phyloP scores from a whole-genome alignment of 2,888 invertebrate species.

The Hypercompe scribonia region DNA sequence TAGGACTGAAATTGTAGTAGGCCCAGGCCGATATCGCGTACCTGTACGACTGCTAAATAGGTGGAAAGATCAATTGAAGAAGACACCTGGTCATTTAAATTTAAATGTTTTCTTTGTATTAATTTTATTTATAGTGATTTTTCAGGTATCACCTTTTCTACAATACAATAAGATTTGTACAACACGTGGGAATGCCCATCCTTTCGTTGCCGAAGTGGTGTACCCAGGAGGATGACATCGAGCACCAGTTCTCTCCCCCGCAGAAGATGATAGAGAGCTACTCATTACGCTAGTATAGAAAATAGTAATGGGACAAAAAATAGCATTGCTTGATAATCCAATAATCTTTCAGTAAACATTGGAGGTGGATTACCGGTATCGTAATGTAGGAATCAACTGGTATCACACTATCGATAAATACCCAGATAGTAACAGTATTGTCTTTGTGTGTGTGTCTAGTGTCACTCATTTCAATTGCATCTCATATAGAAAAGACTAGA shows the following conservation, averaged over 20 bases:
- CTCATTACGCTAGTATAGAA: not conserved
- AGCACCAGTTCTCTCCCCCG: not conserved
- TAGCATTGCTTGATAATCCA: not conserved
- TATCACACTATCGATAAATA: not conserved
- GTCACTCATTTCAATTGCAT: not conserved
- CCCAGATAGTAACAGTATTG: not conserved
- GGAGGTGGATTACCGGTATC: not conserved
- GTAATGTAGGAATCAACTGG: not conserved
- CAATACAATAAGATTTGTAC: not conserved
- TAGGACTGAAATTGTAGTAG: no score
- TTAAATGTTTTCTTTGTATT: no score
- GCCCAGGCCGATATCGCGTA: not conserved
- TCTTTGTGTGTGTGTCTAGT: no score
- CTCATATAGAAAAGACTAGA: not conserved
- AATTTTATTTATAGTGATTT: no score
- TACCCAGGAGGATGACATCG: not conserved
- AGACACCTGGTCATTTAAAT: no score
- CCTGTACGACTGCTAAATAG: not conserved
- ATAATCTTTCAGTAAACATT: not conserved
- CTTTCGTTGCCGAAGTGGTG: not conserved
- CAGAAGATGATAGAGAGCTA: not conserved
- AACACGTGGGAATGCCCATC: no score
- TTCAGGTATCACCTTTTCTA: not conserved
- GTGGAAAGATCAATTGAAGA: no score
- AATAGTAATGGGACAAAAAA: not conserved